Conservation (phyloP, 2,888 invertebrate species). For the Nymphalis polychloros region DNA sequence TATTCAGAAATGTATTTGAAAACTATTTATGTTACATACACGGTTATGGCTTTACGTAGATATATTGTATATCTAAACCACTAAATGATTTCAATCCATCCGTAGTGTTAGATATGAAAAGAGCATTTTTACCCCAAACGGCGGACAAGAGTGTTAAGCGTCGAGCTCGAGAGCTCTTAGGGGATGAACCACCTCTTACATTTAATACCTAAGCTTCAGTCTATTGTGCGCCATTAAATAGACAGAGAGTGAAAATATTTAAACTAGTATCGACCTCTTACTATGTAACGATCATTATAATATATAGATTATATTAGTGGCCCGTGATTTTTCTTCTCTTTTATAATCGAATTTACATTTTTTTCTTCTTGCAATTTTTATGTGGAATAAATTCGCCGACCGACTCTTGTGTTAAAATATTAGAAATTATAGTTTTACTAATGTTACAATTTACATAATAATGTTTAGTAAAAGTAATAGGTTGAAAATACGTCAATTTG, state of each 20-base stretch:
- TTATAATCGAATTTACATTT: no score
- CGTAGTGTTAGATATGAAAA: slow-evolving; percentile 5
- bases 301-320: no score
- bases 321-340: no score
- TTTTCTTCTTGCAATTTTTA: no score
- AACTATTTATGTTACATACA: no score
- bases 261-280: background rate
- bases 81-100: slow-evolving; percentile 5
- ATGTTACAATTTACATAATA: no score
- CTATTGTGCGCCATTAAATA: slow-evolving; percentile 1
- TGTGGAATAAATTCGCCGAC: no score
- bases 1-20: no score
- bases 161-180: slow-evolving; percentile 11
- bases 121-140: slow-evolving; percentile 9
- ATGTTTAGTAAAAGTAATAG: no score
- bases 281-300: background rate
- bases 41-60: background rate
- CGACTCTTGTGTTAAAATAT: no score
- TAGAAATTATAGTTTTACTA: no score
- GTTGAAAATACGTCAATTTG: no score
- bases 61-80: background rate
- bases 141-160: slow-evolving; percentile 2
- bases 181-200: slow-evolving; percentile 9
- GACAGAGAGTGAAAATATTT: slow-evolving; percentile 6
- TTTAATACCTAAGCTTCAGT: slow-evolving; percentile 3